Evolutionary conservation across 2,888 invertebrate genomes (phyloP).

Genomic region (Andrena haemorrhoa): DNA sequence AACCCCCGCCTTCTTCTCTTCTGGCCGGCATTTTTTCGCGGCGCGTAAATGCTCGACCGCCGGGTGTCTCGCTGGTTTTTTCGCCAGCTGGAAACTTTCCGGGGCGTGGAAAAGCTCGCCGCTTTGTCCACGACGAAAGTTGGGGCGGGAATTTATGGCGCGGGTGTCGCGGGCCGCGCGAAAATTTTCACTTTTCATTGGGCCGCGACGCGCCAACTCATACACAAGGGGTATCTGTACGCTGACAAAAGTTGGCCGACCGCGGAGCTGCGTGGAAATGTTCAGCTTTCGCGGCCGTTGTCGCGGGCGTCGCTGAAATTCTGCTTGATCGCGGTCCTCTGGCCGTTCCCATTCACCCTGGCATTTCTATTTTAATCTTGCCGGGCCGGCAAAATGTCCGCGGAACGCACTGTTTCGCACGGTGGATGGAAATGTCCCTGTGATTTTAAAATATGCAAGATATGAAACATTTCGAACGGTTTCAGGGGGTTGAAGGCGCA

Average conservation of each 20-base stretch:
- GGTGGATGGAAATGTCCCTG: not conserved
- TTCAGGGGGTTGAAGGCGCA: too few relatives aligned
- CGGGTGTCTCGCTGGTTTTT: constrained; percentile 45
- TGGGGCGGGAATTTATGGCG: constrained; percentile 47
- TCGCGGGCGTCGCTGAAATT: constrained; percentile 20
- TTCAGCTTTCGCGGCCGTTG: constrained; percentile 14
- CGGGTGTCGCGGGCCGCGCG: constrained; percentile 30
- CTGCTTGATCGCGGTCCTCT: constrained; percentile 25
- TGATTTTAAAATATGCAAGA: not conserved
- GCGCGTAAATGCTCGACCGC: constrained; percentile 32
- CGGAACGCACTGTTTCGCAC: constrained; percentile 24
- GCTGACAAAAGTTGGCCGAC: constrained; percentile 35
- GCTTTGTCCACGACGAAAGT: constrained; percentile 66
- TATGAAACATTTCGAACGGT: too few relatives aligned
- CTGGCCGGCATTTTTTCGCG: constrained; percentile 10
- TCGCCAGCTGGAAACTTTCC: constrained; percentile 45
- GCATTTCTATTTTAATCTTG: constrained; percentile 43
- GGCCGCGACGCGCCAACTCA: constrained; percentile 34
- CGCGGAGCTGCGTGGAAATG: constrained; percentile 43
- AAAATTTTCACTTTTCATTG: constrained; percentile 57
- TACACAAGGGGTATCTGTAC: constrained; percentile 17
- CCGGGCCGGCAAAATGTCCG: not conserved
- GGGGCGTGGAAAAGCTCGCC: constrained; percentile 82
- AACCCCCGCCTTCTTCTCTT: not conserved
- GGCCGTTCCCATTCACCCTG: constrained; percentile 5